Conservation (phyloP, 2,113 vertebrate species). For the Caretta caretta region DNA sequence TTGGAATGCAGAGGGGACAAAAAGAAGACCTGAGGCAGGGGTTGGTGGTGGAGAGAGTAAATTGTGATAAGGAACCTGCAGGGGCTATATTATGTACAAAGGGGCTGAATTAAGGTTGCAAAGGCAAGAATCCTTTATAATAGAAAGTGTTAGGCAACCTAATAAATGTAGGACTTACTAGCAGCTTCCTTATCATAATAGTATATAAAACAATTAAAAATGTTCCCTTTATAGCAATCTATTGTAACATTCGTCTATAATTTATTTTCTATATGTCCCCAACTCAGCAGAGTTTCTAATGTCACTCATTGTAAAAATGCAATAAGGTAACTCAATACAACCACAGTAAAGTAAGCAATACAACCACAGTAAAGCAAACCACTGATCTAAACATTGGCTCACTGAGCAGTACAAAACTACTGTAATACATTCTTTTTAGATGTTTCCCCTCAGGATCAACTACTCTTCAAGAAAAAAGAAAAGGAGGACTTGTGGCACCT, state of each 20-base stretch:
- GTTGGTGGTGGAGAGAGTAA: background rate
- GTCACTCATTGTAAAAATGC: background rate
- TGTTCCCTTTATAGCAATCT: background rate
- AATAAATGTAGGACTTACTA: background rate
- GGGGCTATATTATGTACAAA: background rate
- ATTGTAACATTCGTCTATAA: background rate
- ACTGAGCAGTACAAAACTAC: background rate
- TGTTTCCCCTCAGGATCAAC: conserved; percentile 30
- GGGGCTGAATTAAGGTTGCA: background rate
- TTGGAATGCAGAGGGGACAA: background rate
- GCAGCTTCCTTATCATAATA: background rate
- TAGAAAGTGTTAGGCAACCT: background rate
- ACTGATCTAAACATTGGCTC: background rate
- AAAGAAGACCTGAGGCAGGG: fast-evolving
- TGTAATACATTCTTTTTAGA: conserved; percentile 23
- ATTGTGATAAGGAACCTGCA: background rate
- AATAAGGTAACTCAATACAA: background rate
- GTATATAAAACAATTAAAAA: background rate
- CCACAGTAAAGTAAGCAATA: background rate
- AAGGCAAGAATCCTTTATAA: background rate
- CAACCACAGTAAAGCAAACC: background rate
- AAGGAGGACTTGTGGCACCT: too few species aligned
- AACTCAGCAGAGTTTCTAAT: background rate
- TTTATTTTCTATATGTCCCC: background rate
- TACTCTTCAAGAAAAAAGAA: background rate